Evolutionary conservation across 2,797 vertebrate species (phyloP).

Genomic region (Chaenodraco wilsoni): DNA sequence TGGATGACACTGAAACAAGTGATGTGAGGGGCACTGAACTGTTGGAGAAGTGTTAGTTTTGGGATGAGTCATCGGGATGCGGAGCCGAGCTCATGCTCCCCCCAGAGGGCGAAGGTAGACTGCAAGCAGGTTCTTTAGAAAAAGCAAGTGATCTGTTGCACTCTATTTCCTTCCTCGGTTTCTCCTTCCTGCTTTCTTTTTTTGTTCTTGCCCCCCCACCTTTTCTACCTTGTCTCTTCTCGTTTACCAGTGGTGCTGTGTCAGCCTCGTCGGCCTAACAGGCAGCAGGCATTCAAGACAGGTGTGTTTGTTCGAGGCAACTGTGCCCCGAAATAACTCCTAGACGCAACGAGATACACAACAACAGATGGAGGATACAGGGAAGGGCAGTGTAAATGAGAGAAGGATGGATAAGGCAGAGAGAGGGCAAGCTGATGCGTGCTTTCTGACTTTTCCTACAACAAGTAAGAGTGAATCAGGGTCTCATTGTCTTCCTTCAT

Average conservation of each 20-base stretch:
- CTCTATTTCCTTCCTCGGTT: conserved; percentile 34
- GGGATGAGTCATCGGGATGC: conserved; percentile 72
- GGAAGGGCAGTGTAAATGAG: conserved; percentile 59
- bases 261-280: conserved; percentile 59
- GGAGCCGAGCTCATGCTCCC: conserved; percentile 47
- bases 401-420: conserved; percentile 21
- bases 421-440: conserved; percentile 41
- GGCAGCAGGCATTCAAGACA: conserved; percentile 57
- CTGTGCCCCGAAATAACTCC: conserved; percentile 74
- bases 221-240: conserved; percentile 45
- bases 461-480: conserved; percentile 68
- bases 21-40: conserved; percentile 63
- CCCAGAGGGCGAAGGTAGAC: conserved; percentile 56
- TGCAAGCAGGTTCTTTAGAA: conserved; percentile 44
- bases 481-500: conserved; percentile 63
- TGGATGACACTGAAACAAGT: conserved; percentile 58
- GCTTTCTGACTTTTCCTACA: conserved; percentile 59
- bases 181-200: conserved; percentile 14
- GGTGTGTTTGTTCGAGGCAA: conserved; percentile 69
- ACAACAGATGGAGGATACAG: conserved; percentile 65
- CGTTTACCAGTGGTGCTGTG: conserved; percentile 49
- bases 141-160: conserved; percentile 43
- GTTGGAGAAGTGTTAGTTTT: conserved; percentile 71
- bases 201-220: conserved; percentile 11
- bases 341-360: conserved; percentile 59